Percentiles rank a stretch among this genome's conserved stretches.
These are phyloP conservation scores for Drosophila bocqueti DNA, from an alignment of 1,140 invertebrate species.

Conservation along the genomic window DNA sequence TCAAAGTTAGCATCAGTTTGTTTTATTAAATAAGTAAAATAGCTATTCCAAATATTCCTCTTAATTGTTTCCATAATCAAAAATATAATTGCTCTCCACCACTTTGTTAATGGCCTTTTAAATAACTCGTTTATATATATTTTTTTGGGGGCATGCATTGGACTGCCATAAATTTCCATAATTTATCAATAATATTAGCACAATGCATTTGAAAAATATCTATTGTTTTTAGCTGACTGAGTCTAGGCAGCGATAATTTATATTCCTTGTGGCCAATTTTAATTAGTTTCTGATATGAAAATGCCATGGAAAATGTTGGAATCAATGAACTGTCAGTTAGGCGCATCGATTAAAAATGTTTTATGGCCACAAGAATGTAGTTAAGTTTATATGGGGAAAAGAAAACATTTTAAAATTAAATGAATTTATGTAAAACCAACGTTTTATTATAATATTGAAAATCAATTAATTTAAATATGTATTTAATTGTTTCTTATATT, in stretches of 20 bases:
- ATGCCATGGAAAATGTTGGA: neutral
- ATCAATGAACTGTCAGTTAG: slow-evolving; percentile 22
- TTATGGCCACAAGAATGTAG: neutral
- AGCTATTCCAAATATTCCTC: neutral
- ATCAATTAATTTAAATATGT: neutral
- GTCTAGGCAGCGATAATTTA: slow-evolving; percentile 21
- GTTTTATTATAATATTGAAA: neutral
- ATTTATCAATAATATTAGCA: slow-evolving; percentile 1
- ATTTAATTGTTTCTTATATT: too few species aligned
- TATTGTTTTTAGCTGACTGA: slow-evolving; percentile 40
- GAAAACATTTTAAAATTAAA: neutral
- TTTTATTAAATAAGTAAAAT: neutral
- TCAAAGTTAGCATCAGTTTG: neutral
- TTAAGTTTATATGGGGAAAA: neutral
- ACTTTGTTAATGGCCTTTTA: slow-evolving; percentile 10
- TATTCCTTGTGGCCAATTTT: slow-evolving; percentile 29
- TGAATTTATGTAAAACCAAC: neutral
- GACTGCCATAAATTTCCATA: slow-evolving; percentile 7
- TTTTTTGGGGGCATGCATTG: neutral
- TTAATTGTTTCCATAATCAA: neutral
- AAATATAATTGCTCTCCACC: neutral
- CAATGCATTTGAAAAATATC: slow-evolving; percentile 15
- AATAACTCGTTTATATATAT: neutral
- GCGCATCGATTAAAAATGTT: slow-evolving; percentile 2
- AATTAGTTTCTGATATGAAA: slow-evolving; percentile 38